These are phyloP conservation scores for Anableps anableps DNA, from an alignment of 2,797 vertebrate species.

Conservation along the genomic window DNA sequence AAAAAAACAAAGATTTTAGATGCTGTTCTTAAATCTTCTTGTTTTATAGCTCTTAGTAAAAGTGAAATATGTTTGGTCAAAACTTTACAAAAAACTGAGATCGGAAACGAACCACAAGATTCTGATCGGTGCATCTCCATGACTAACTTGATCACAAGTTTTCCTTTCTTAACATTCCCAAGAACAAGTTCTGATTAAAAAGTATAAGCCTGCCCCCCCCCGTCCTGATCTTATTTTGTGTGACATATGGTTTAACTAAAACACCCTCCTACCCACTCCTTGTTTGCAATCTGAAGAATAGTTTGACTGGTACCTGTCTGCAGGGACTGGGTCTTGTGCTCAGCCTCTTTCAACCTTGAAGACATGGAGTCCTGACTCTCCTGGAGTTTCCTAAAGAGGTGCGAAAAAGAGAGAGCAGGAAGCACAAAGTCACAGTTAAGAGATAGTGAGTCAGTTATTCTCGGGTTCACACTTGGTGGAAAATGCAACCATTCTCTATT, in stretches of 20 bases:
- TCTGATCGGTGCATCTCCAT: no score
- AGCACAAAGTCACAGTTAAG: conserved; percentile 63
- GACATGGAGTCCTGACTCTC: conserved; percentile 94
- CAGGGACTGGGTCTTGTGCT: conserved; percentile 93
- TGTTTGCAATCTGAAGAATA: conserved; percentile 16
- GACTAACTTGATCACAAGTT: no score
- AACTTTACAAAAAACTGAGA: no score
- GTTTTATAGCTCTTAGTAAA: background rate
- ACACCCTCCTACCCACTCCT: background rate
- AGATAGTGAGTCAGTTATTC: conserved; percentile 67
- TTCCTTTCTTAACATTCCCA: no score
- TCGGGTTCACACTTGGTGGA: conserved; percentile 62
- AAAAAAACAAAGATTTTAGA: no score
- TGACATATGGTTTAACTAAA: conserved; percentile 7
- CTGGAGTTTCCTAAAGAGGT: conserved; percentile 88
- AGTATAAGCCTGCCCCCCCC: background rate
- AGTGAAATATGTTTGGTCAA: background rate
- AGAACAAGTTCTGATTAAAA: background rate
- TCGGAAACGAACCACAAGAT: no score
- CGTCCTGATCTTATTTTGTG: no score
- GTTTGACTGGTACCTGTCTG: conserved; percentile 89
- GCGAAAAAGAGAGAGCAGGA: conserved; percentile 40
- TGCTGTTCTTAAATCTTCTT: no score
- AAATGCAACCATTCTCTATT: conserved; percentile 71
- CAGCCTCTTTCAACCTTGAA: conserved; percentile 94